phyloP scores from a whole-genome alignment of 2,888 invertebrate genomes.

The Pimpla rufipes region DNA sequence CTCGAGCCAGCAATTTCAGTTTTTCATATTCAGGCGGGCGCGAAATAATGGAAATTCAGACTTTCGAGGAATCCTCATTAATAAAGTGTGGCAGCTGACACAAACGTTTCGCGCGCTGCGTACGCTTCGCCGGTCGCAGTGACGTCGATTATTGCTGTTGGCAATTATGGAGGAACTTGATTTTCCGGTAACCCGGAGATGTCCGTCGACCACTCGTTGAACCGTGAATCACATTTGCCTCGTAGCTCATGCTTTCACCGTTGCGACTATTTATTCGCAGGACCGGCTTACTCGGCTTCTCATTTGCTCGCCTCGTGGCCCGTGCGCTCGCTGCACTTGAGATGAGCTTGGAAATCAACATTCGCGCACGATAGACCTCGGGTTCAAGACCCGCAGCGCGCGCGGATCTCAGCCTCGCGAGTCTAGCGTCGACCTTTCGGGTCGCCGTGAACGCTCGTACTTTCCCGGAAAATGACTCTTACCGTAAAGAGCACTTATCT shows the following conservation, averaged over 20 bases:
- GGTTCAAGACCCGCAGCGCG: constrained; percentile 38
- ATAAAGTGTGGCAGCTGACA: no score
- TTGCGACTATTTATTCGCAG: constrained; percentile 14
- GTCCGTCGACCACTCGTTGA: constrained; percentile 35
- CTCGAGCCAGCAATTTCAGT: background rate
- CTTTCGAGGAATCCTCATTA: no score
- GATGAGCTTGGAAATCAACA: constrained; percentile 53
- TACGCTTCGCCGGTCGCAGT: background rate
- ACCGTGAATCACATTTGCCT: constrained; percentile 32
- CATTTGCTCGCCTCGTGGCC: constrained; percentile 14
- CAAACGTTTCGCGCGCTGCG: no score
- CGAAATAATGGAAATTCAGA: no score
- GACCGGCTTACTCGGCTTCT: constrained; percentile 1
- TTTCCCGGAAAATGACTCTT: constrained; percentile 20
- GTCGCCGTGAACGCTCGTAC: constrained; percentile 31
- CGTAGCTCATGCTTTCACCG: constrained; percentile 12
- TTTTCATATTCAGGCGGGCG: background rate
- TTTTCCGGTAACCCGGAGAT: constrained; percentile 58
- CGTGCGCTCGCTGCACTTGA: constrained; percentile 13
- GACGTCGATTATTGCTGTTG: background rate
- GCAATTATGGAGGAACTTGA: constrained; percentile 47
- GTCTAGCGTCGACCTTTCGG: constrained; percentile 37
- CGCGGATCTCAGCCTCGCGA: constrained; percentile 10
- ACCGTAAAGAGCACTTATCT: constrained; percentile 23
- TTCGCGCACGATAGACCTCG: constrained; percentile 46